Base-by-base conservation (phyloP, 2,888 invertebrate species). In the Glyphotaelius pellucidus region DNA sequence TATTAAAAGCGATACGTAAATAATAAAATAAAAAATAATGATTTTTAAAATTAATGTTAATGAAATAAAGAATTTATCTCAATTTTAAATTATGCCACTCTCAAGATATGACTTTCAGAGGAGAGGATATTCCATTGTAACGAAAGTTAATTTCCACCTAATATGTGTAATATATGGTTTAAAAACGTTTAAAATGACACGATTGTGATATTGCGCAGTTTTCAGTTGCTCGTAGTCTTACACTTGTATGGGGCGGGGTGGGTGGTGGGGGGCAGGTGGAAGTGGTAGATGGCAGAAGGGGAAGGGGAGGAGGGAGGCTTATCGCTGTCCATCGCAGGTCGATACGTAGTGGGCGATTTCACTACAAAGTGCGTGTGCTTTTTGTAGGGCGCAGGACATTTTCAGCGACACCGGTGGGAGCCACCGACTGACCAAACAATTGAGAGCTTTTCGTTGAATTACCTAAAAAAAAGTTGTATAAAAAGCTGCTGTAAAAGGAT, bases 301-400 rank as follows among this genome's bases (percentile, higher is more conserved):
- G 0, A 15, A 30, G 52, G 15, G 14, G 32, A 32, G 7, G 52
- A n/a, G 81, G n/a, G 19, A 47, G 14, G n/a, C 93, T 92, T 92
- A 93, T 93, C 93, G 87, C 79, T 80, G 80, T 86, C 90, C 89
- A 92, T 92, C 91, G 84, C 89, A 80, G 93, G 92, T 93, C 93
- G 93, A 93, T 93, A 93, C 89, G 89, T 42, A 81, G 84, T 88
- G 90, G 92, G 92, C 90, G 90, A 93, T 92, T 93, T 93, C 90
- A 91, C 93, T 87, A 42, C 89, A 80, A 42, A 52, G 80, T 81
- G 90, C 90, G 90, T 89, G 89, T 90, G 90, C 80, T 38, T 89
- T 80, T 30, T 80, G 83, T 31, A 89, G n/a, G 81, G 31, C 87
- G 52, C 90, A 90, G 90, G 90, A 90, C 90, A 83, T 90, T 90